Evolutionary conservation across 2,113 vertebrate species (phyloP).

Genomic region (Geococcyx californianus): DNA sequence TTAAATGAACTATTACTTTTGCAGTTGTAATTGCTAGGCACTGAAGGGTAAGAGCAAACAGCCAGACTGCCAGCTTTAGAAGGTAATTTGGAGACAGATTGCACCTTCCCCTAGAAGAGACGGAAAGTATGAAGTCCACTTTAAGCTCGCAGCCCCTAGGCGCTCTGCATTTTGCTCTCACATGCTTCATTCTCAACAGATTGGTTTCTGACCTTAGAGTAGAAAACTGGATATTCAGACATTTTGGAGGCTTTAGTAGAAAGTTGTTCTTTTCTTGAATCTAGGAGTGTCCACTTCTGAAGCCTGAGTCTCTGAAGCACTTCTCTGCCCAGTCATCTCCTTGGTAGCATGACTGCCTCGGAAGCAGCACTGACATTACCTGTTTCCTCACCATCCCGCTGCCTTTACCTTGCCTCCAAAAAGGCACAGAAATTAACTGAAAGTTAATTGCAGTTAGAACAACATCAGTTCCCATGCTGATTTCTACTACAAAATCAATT

Average conservation of each 20-base stretch:
- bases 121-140: neutral
- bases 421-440: slow-evolving; percentile 33
- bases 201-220: neutral
- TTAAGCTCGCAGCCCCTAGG: neutral
- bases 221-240: neutral
- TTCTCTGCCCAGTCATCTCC: neutral
- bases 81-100: neutral
- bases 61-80: neutral
- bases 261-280: neutral
- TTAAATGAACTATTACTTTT: slow-evolving; percentile 30
- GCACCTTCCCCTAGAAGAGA: neutral
- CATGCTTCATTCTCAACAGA: neutral
- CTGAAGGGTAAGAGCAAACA: neutral
- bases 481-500: slow-evolving; percentile 26
- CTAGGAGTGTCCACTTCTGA: accelerated
- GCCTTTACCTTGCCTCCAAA: neutral
- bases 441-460: slow-evolving; percentile 38
- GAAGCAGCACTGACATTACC: neutral
- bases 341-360: accelerated
- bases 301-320: neutral
- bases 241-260: neutral
- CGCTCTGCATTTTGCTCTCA: neutral
- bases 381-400: neutral
- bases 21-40: slow-evolving; percentile 1
- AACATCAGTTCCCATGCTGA: neutral